Evolutionary conservation across 2,113 vertebrate species (phyloP).

Genomic region (Glaucomys volans): DNA sequence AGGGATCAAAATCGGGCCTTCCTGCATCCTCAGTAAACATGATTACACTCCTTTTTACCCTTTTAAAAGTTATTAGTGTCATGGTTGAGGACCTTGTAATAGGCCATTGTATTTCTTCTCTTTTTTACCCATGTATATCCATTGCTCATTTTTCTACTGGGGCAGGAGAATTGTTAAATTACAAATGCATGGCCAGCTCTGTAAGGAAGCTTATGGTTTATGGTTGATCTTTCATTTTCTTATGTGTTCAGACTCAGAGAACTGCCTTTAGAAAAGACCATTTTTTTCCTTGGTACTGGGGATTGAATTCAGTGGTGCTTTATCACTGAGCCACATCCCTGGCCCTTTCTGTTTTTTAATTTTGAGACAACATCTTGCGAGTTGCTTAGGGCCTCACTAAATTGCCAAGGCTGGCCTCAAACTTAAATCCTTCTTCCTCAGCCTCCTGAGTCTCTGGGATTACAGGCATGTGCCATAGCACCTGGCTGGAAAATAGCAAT

Average conservation of each 20-base stretch:
- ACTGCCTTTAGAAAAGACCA: constrained; percentile 10
- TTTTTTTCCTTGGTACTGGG: too few relatives aligned
- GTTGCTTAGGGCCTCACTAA: too few relatives aligned
- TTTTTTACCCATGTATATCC: not conserved
- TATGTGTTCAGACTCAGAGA: not conserved
- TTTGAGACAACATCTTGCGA: not conserved
- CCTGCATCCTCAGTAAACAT: too few relatives aligned
- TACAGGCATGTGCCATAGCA: too few relatives aligned
- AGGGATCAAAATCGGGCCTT: too few relatives aligned
- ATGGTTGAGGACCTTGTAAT: not conserved
- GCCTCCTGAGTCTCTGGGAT: too few relatives aligned
- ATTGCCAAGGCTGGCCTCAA: too few relatives aligned
- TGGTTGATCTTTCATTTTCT: not conserved
- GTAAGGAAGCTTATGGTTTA: not conserved
- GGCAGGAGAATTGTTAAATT: not conserved
- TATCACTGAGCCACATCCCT: too few relatives aligned
- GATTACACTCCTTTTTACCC: not conserved
- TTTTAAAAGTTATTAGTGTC: not conserved
- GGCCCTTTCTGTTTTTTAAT: too few relatives aligned
- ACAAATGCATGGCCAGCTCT: not conserved
- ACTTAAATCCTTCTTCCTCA: too few relatives aligned
- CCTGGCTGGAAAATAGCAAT: not conserved
- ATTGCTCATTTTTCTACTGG: constrained; percentile 13
- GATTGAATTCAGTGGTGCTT: too few relatives aligned
- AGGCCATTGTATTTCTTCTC: not conserved